Evolutionary conservation across 2,797 vertebrate genomes (phyloP).

Genomic region (Numenius phaeopus): DNA sequence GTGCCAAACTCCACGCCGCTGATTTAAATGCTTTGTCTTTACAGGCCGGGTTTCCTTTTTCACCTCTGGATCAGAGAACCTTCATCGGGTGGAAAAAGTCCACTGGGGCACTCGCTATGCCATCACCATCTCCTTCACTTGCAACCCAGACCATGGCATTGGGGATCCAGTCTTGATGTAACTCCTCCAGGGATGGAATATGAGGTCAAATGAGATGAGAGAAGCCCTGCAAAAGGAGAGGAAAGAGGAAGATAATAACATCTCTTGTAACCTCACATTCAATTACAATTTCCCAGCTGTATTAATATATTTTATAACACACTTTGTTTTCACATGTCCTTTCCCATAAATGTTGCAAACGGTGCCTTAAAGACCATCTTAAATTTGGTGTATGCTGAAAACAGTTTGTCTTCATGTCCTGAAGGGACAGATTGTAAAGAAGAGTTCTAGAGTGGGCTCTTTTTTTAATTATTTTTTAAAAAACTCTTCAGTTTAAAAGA

Average conservation of each 20-base stretch:
- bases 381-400: neutral
- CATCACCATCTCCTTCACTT: constrained; percentile 96
- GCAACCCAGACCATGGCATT: constrained; percentile 89
- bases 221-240: constrained; percentile 30
- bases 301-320: neutral
- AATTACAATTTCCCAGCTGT: neutral
- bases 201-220: neutral
- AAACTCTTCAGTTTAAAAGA: neutral
- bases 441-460: neutral
- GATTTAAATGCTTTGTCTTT: neutral
- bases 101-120: constrained; percentile 92
- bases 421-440: neutral
- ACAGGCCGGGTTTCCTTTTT: constrained; percentile 95
- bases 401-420: neutral
- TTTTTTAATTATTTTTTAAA: neutral
- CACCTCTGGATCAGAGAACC: constrained; percentile 95
- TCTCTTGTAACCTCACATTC: neutral
- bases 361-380: neutral
- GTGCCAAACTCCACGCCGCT: neutral
- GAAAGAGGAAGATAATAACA: neutral
- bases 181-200: neutral
- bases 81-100: constrained; percentile 94
- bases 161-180: constrained; percentile 83
- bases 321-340: neutral
- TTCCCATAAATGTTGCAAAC: neutral